These are phyloP conservation scores for Hybos culiciformis DNA, from an alignment of 2,888 invertebrate species.

Conservation along the genomic window DNA sequence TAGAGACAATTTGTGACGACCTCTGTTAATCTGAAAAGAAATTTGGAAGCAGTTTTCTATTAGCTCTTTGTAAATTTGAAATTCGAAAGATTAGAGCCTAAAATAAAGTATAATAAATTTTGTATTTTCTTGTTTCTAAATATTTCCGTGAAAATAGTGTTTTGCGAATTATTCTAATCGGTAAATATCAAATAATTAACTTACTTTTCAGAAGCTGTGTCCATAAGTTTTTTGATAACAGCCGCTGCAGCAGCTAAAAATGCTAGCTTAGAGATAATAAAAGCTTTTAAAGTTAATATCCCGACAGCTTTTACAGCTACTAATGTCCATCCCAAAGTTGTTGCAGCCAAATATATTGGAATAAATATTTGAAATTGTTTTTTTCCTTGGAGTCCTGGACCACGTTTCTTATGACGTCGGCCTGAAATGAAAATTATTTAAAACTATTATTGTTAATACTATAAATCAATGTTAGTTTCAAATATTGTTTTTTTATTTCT, in stretches of 20 bases:
- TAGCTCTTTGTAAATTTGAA: not conserved
- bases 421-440: too few species aligned
- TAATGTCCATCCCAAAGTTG: slow-evolving; percentile 48
- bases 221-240: slow-evolving; percentile 46
- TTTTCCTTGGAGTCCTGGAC: slow-evolving; percentile 36
- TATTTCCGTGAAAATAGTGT: not conserved
- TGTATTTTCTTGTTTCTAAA: not conserved
- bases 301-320: slow-evolving; percentile 48
- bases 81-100: too few species aligned
- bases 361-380: slow-evolving; percentile 49
- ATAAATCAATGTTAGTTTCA: too few species aligned
- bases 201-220: slow-evolving; percentile 39
- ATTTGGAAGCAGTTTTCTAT: not conserved
- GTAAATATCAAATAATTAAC: slow-evolving; percentile 7
- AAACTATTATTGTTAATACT: too few species aligned
- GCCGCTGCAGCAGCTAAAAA: slow-evolving; percentile 48
- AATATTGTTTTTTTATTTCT: too few species aligned
- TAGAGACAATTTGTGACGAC: too few species aligned
- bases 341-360: slow-evolving; percentile 54
- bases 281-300: slow-evolving; percentile 50
- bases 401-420: slow-evolving; percentile 13
- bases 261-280: slow-evolving; percentile 55
- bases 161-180: not conserved
- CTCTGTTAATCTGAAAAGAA: not conserved
- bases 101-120: too few species aligned